These are phyloP conservation scores for Agelastica alni DNA, from an alignment of 2,888 invertebrate genomes.

Conservation along the genomic window DNA sequence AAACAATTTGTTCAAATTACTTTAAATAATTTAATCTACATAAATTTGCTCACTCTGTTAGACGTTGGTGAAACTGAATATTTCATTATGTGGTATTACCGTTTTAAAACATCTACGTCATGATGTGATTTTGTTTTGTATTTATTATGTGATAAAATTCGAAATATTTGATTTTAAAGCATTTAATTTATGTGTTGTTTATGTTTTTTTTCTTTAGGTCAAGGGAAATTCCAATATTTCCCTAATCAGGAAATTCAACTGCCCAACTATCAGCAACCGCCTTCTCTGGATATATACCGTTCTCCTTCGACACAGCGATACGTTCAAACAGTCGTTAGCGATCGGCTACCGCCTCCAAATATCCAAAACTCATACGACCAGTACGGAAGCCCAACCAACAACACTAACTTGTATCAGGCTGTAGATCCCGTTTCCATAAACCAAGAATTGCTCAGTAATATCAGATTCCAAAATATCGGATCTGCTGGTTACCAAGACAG, in stretches of 20 bases:
- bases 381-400: slow-evolving; percentile 37
- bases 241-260: slow-evolving; percentile 29
- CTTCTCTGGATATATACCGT: slow-evolving; percentile 24
- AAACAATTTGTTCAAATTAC: too few relatives aligned
- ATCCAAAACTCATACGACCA: slow-evolving; percentile 41
- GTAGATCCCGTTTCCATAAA: slow-evolving; percentile 38
- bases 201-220: slow-evolving; percentile 6
- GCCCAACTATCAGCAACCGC: slow-evolving; percentile 32
- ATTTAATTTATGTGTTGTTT: too few relatives aligned
- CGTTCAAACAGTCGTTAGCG: slow-evolving; percentile 12
- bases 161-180: too few relatives aligned
- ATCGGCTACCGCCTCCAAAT: slow-evolving; percentile 33
- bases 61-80: too few relatives aligned
- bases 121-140: too few relatives aligned
- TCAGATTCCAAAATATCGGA: slow-evolving; percentile 24
- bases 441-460: slow-evolving; percentile 38
- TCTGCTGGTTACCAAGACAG: not conserved
- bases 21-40: too few relatives aligned
- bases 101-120: too few relatives aligned
- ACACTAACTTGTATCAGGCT: slow-evolving; percentile 36
- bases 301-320: slow-evolving; percentile 18
- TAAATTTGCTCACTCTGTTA: too few relatives aligned
- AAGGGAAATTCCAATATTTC: slow-evolving; percentile 26
- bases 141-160: too few relatives aligned
- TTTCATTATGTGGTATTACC: too few relatives aligned